Conservation (phyloP, 2,797 vertebrate genomes). For the Hafferia zeledoni region DNA sequence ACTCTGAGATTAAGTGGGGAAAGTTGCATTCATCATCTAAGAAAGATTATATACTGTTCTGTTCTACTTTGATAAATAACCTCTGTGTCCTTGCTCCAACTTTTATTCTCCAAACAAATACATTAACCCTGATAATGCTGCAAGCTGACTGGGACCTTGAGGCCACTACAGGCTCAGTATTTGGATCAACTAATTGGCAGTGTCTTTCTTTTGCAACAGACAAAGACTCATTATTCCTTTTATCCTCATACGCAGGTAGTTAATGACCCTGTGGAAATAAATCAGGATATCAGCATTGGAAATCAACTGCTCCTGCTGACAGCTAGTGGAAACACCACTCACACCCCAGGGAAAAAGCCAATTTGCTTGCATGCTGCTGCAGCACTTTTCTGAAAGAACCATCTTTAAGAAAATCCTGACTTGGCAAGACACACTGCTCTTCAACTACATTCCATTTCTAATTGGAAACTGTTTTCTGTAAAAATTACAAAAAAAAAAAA, state of each 20-base stretch:
- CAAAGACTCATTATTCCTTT: neutral
- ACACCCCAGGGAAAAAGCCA: neutral
- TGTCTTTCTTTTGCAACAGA: neutral
- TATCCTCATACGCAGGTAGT: neutral
- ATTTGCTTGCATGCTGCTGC: neutral
- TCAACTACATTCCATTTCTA: neutral
- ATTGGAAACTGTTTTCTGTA: neutral
- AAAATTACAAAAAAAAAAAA: neutral
- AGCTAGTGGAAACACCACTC: neutral
- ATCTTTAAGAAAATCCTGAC: neutral
- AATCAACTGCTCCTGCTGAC: neutral
- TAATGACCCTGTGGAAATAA: neutral
- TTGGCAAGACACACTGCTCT: neutral
- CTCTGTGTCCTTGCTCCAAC: neutral
- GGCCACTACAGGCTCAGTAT: neutral
- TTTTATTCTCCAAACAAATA: neutral
- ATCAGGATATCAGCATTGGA: neutral
- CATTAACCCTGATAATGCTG: rapidly evolving
- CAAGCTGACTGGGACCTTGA: neutral
- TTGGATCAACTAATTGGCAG: neutral
- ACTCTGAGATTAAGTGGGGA: neutral
- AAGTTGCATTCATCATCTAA: neutral
- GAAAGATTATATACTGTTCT: neutral
- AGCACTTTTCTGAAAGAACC: neutral
- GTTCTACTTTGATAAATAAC: neutral